Percentiles rank a stretch among this genome's conserved stretches.
Evolutionary conservation across 2,797 vertebrate genomes (phyloP).

Genomic region (Sebastes taczanowskii): DNA sequence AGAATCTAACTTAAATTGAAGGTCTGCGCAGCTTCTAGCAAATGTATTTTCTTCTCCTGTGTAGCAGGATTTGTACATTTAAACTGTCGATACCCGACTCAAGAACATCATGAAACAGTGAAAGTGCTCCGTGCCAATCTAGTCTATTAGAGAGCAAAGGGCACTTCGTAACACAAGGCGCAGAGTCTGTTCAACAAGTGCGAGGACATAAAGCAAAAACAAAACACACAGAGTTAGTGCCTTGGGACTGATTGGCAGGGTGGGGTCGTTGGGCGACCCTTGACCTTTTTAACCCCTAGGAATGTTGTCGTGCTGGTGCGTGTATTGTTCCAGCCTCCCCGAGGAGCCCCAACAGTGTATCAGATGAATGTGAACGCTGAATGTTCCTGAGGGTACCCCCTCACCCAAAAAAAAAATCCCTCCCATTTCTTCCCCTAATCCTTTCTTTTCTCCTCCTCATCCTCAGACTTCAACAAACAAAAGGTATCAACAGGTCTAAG

Average conservation of each 20-base stretch:
- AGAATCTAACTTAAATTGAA: conserved; percentile 2
- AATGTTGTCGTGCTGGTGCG: conserved; percentile 79
- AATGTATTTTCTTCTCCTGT: conserved; percentile 1
- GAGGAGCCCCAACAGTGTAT: conserved; percentile 63
- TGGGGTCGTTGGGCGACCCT: conserved; percentile 71
- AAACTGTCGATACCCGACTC: background rate
- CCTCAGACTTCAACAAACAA: conserved; percentile 65
- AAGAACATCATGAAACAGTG: background rate
- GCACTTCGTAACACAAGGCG: conserved; percentile 69
- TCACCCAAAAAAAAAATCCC: background rate
- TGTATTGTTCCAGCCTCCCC: conserved; percentile 75
- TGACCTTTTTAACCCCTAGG: conserved; percentile 78
- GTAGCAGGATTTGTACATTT: background rate
- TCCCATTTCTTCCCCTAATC: conserved; percentile 60
- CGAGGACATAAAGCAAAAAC: conserved; percentile 71
- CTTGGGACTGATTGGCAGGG: conserved; percentile 76
- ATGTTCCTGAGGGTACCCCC: conserved; percentile 51
- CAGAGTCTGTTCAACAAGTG: conserved; percentile 77
- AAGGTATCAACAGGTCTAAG: conserved; percentile 61
- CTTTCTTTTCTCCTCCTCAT: conserved; percentile 62
- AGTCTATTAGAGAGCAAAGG: conserved; percentile 68
- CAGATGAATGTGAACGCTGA: conserved; percentile 67
- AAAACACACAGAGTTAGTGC: conserved; percentile 63
- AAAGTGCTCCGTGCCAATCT: background rate
- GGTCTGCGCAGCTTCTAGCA: conserved; percentile 1